Conservation (phyloP, 37 sponge, comb jelly and placozoan species). For the Ephydatia muelleri region DNA sequence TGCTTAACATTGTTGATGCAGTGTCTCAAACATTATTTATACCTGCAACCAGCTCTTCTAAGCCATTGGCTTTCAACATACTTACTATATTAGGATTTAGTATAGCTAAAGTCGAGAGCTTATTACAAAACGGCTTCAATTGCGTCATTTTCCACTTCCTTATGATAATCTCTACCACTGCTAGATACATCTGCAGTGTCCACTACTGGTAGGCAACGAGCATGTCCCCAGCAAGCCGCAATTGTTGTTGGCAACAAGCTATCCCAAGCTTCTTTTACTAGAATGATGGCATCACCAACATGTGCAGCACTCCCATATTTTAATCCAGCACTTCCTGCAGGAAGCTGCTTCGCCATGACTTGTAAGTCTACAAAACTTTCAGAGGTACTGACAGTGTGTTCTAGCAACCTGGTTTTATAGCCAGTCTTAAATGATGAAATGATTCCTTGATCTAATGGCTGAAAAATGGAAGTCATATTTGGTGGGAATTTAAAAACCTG, state of each 20-base stretch:
- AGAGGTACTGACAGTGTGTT: not conserved
- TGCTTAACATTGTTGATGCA: too few species aligned
- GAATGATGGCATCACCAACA: not conserved
- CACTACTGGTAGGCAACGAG: not conserved
- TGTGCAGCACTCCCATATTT: not conserved
- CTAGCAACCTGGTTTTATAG: conserved; percentile 8
- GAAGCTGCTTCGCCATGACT: not conserved
- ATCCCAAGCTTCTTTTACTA: not conserved
- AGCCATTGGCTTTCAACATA: too few species aligned
- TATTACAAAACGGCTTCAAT: not conserved
- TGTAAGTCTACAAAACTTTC: not conserved
- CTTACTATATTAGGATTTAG: not conserved
- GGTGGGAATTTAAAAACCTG: conserved; percentile 38
- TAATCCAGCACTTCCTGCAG: not conserved
- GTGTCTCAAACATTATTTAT: too few species aligned
- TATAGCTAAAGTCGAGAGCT: too few species aligned
- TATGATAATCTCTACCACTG: not conserved
- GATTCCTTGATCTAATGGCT: conserved; percentile 73
- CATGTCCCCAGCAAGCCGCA: not conserved
- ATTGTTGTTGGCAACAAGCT: not conserved
- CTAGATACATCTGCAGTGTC: not conserved
- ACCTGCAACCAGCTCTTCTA: too few species aligned
- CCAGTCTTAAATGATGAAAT: conserved; percentile 46
- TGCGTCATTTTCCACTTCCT: not conserved
- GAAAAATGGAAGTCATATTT: conserved; percentile 52